Percentiles rank a stretch among this genome's conserved stretches.
Evolutionary conservation across 2,888 invertebrate species (phyloP).

Genomic region (Balanococcus diminutus): DNA sequence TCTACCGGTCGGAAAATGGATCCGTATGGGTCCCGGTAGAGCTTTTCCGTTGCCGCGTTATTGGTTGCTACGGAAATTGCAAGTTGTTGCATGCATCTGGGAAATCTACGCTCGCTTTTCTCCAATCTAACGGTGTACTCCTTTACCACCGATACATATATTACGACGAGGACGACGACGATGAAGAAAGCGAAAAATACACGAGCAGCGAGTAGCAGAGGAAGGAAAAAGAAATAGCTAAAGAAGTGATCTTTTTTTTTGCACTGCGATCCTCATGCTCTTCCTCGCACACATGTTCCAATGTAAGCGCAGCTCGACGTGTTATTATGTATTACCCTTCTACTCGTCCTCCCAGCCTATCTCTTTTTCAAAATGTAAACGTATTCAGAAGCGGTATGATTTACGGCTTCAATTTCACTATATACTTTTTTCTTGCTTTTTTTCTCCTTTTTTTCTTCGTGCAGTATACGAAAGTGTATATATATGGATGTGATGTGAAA

Average conservation of each 20-base stretch:
- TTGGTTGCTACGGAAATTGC: slow-evolving; percentile 56
- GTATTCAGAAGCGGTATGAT: slow-evolving; percentile 53
- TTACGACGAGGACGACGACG: background rate
- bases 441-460: background rate
- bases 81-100: slow-evolving; percentile 57
- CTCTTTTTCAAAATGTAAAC: slow-evolving; percentile 27
- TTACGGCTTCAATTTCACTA: slow-evolving; percentile 54
- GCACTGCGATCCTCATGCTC: background rate
- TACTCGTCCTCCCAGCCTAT: background rate
- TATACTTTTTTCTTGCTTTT: background rate
- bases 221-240: background rate
- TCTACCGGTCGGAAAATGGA: slow-evolving; percentile 55
- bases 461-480: background rate
- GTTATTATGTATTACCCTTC: slow-evolving; percentile 26
- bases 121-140: slow-evolving; percentile 41
- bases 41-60: slow-evolving; percentile 55
- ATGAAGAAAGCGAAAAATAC: too few species aligned
- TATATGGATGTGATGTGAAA: background rate
- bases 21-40: slow-evolving; percentile 56
- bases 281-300: background rate
- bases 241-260: background rate
- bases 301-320: background rate
- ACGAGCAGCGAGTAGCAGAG: background rate
- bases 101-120: slow-evolving; percentile 52
- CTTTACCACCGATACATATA: background rate